Evolutionary conservation across 37 sponge, comb jelly and placozoan species (phyloP).

Genomic region (Oscarella lobularis): DNA sequence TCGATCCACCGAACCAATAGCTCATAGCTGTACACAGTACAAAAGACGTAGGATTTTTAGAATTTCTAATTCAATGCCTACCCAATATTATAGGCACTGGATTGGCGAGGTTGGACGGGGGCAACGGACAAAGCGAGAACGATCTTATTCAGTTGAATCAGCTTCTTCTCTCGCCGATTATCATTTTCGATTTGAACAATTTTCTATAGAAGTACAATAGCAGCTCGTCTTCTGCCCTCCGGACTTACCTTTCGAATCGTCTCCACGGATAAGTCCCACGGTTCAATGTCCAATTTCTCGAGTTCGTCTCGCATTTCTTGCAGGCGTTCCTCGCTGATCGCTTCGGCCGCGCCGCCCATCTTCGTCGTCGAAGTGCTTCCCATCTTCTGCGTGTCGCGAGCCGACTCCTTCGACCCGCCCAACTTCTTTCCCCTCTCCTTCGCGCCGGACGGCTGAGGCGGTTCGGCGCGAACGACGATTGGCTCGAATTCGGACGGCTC

Average conservation of each 20-base stretch:
- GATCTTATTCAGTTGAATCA: slow-evolving; percentile 18
- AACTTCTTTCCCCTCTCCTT: neutral
- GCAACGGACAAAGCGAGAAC: slow-evolving; percentile 37
- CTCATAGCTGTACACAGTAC: neutral
- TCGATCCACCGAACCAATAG: neutral
- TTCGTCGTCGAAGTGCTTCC: neutral
- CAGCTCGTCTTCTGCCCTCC: neutral
- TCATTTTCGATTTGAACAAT: slow-evolving; percentile 36
- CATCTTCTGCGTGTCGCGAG: no score
- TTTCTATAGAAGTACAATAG: slow-evolving; percentile 6
- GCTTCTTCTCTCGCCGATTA: slow-evolving; percentile 26
- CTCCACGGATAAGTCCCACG: slow-evolving; percentile 55
- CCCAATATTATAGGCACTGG: slow-evolving; percentile 7
- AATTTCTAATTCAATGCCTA: slow-evolving; percentile 9
- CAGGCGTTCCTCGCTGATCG: neutral
- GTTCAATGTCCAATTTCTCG: slow-evolving; percentile 1
- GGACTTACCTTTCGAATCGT: slow-evolving; percentile 29
- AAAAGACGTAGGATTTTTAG: no score
- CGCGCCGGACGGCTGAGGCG: neutral
- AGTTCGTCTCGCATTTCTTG: neutral
- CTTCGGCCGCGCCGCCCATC: neutral
- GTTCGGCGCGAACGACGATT: neutral
- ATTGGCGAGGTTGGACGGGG: neutral
- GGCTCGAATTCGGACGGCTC: neutral
- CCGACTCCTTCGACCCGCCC: neutral